These are phyloP conservation scores for Lacerta agilis DNA, from an alignment of 2,797 vertebrate species.

Conservation along the genomic window DNA sequence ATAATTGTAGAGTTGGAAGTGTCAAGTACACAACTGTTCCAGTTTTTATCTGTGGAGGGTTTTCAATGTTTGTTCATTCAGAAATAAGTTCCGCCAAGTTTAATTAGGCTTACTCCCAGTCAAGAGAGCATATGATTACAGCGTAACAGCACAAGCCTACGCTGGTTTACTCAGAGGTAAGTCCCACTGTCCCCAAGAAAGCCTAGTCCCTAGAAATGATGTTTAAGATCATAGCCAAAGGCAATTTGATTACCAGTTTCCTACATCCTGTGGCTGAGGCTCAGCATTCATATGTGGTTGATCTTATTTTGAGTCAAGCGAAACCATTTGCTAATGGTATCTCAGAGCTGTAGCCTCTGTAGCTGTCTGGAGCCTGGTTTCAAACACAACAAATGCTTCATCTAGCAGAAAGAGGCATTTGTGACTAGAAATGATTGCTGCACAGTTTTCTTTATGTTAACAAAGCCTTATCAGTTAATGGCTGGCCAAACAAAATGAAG, in stretches of 20 bases:
- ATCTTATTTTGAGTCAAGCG: neutral
- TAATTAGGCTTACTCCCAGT: neutral
- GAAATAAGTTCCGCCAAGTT: no score
- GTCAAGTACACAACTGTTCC: no score
- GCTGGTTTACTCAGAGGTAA: no score
- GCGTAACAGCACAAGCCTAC: neutral
- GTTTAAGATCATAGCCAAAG: no score
- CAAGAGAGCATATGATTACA: neutral
- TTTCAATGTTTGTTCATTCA: no score
- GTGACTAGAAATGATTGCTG: constrained; percentile 1
- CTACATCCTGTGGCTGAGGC: neutral
- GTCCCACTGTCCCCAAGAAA: neutral
- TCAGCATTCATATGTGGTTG: neutral
- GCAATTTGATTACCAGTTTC: neutral
- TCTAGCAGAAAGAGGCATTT: neutral
- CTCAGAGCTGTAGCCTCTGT: neutral
- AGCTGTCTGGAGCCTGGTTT: neutral
- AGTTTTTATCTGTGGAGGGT: no score
- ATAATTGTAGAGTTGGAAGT: no score
- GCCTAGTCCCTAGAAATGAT: no score
- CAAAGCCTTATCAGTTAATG: constrained; percentile 17
- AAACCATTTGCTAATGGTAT: neutral
- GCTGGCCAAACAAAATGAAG: constrained; percentile 10
- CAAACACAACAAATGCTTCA: neutral
- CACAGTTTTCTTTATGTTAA: neutral